phyloP scores from a whole-genome alignment of 1,140 invertebrate species.

The Drosophila murphyi region DNA sequence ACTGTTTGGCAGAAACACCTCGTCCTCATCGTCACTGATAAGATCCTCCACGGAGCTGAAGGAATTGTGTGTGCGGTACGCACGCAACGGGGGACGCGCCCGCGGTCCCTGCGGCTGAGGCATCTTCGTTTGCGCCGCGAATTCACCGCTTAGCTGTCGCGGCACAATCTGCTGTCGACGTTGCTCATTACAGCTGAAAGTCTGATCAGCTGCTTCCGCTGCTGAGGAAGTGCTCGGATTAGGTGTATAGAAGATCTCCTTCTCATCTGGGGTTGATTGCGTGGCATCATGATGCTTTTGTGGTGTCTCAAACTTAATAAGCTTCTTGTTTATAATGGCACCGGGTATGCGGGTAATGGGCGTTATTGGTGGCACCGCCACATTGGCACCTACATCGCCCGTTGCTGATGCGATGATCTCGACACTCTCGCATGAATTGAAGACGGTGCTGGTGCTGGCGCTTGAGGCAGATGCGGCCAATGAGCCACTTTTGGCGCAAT shows the following conservation, averaged over 20 bases:
- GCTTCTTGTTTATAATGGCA: conserved; percentile 67
- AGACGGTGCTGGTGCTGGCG: conserved; percentile 60
- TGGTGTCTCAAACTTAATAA: conserved; percentile 79
- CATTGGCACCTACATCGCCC: conserved; percentile 43
- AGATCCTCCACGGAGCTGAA: conserved; percentile 62
- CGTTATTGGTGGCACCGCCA: conserved; percentile 61
- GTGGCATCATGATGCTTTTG: conserved; percentile 8
- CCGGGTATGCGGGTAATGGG: conserved; percentile 66
- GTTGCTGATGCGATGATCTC: conserved; percentile 70
- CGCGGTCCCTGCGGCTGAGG: conserved; percentile 34
- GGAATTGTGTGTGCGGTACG: conserved; percentile 35
- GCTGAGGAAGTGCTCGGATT: conserved; percentile 35
- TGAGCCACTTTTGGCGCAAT: conserved; percentile 11
- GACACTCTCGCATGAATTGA: conserved; percentile 78
- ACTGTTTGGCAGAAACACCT: conserved; percentile 58
- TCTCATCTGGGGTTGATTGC: conserved; percentile 27
- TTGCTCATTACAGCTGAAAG: not conserved
- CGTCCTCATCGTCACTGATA: conserved; percentile 58
- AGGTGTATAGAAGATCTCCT: conserved; percentile 74
- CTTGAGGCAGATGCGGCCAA: conserved; percentile 2
- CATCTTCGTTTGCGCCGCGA: conserved; percentile 31
- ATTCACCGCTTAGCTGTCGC: conserved; percentile 55
- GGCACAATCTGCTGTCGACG: conserved; percentile 43
- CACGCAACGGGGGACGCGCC: conserved; percentile 57
- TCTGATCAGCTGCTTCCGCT: not conserved